phyloP scores from a whole-genome alignment of 2,888 invertebrate genomes.

The Andrena chrysosceles region DNA sequence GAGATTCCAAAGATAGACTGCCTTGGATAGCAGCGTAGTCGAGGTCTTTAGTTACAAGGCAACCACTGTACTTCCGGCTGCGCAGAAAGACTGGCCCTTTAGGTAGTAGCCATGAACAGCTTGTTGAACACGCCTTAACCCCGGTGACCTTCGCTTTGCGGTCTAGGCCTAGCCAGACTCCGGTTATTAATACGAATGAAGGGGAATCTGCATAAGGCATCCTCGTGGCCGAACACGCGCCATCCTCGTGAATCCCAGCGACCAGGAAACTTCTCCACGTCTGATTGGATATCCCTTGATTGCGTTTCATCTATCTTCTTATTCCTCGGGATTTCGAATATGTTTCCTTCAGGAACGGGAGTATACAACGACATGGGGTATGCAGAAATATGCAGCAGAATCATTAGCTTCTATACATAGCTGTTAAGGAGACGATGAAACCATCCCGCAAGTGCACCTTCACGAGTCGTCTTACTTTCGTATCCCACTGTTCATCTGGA shows the following conservation, averaged over 20 bases:
- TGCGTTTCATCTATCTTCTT: neutral
- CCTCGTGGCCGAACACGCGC: slow-evolving; percentile 10
- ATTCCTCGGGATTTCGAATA: neutral
- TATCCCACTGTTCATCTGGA: neutral
- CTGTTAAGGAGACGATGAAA: too few species aligned
- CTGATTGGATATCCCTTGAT: slow-evolving; percentile 10
- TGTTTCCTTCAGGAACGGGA: too few species aligned
- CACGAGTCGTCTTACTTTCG: too few species aligned
- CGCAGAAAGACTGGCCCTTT: slow-evolving; percentile 42
- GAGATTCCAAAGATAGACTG: slow-evolving; percentile 10
- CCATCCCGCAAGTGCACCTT: too few species aligned
- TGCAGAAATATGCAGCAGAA: too few species aligned
- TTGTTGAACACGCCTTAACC: slow-evolving; percentile 68
- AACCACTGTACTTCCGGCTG: slow-evolving; percentile 51
- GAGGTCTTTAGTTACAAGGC: slow-evolving; percentile 41
- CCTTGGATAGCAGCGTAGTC: slow-evolving; percentile 1
- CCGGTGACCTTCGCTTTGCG: slow-evolving; percentile 56
- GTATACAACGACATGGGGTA: too few species aligned
- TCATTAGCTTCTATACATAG: too few species aligned
- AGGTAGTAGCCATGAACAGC: slow-evolving; percentile 62
- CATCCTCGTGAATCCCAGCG: slow-evolving; percentile 33
- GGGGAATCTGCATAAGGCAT: slow-evolving; percentile 58
- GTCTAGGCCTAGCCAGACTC: slow-evolving; percentile 41
- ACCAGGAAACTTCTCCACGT: neutral
- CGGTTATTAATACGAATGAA: slow-evolving; percentile 63